phyloP scores from a whole-genome alignment of 2,888 invertebrate species.

The Archaeoteleia sp. region DNA sequence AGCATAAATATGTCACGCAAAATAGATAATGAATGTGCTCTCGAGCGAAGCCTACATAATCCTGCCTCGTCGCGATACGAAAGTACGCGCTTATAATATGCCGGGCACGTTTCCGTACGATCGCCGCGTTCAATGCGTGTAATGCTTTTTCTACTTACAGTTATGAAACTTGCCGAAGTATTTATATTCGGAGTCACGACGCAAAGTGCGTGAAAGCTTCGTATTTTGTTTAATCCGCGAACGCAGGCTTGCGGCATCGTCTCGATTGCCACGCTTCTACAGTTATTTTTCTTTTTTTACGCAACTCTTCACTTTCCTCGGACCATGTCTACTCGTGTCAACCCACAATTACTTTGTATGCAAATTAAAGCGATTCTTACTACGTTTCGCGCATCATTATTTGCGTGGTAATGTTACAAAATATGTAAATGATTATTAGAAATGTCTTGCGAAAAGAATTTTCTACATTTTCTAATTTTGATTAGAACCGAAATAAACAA shows the following conservation, averaged over 20 bases:
- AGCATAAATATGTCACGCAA: slow-evolving; percentile 44
- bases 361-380: not conserved
- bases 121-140: slow-evolving; percentile 7
- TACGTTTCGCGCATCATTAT: not conserved
- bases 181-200: slow-evolving; percentile 16
- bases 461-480: too few species aligned
- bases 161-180: slow-evolving; percentile 12
- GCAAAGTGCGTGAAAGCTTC: slow-evolving; percentile 4
- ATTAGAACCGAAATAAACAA: too few species aligned
- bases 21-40: slow-evolving; percentile 35
- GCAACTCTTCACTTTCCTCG: slow-evolving; percentile 20
- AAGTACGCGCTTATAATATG: slow-evolving; percentile 13
- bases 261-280: too few species aligned
- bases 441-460: not conserved
- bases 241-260: not conserved
- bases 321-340: not conserved
- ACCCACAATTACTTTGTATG: not conserved
- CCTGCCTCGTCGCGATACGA: slow-evolving; percentile 6
- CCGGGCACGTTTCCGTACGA: slow-evolving; percentile 15
- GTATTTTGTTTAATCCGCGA: slow-evolving; percentile 21
- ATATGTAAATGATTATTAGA: not conserved
- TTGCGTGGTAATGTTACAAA: not conserved
- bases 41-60: slow-evolving; percentile 20
- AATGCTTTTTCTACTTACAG: slow-evolving; percentile 10
- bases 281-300: slow-evolving; percentile 11